Evolutionary conservation across 2,797 vertebrate species (phyloP).

Genomic region (Xyrichtys novacula): DNA sequence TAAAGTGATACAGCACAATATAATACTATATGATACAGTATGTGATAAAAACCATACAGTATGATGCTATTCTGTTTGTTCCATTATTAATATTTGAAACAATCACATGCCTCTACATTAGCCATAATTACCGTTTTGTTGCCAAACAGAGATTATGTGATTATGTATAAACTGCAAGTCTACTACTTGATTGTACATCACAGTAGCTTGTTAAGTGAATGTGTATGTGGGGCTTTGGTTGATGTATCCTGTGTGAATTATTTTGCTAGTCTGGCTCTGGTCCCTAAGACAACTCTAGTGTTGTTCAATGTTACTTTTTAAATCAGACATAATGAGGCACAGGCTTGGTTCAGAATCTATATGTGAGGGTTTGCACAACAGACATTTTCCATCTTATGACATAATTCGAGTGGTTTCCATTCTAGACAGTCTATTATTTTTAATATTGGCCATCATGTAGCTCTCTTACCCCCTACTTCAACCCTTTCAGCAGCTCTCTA

Average conservation of each 20-base stretch:
- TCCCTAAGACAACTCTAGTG: conserved; percentile 17
- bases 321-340: conserved; percentile 3
- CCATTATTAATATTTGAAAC: too few species aligned
- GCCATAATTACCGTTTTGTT: too few species aligned
- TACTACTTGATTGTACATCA: too few species aligned
- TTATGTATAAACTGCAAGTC: too few species aligned
- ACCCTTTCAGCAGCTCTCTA: neutral
- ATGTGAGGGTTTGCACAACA: neutral
- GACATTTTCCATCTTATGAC: conserved; percentile 5
- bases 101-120: too few species aligned
- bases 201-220: too few species aligned
- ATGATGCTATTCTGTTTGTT: too few species aligned
- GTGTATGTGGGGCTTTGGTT: neutral
- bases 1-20: too few species aligned
- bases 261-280: neutral
- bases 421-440: neutral
- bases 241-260: neutral
- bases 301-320: conserved; percentile 45
- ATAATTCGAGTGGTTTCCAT: neutral
- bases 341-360: conserved; percentile 3
- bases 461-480: neutral
- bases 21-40: too few species aligned
- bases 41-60: too few species aligned
- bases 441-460: neutral
- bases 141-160: too few species aligned